Base-by-base conservation (phyloP, 1,140 invertebrate genomes). In the Daktulosphaira vitifoliae region DNA sequence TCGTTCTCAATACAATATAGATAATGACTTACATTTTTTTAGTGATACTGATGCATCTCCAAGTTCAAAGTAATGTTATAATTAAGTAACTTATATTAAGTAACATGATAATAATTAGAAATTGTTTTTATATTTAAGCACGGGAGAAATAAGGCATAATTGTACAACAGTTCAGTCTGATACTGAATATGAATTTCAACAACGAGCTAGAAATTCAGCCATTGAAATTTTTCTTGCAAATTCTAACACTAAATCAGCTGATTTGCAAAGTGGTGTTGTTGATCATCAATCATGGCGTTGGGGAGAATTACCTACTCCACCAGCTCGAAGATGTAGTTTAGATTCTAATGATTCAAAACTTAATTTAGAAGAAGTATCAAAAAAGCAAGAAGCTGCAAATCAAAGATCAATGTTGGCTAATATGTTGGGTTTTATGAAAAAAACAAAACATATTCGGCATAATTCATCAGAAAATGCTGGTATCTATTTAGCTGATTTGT, bases 401-500 rank as follows among this genome's bases (percentile, higher is more conserved):
- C 82, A 87, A 69, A 80, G 83, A 20, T 90, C 87, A 15, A 89
- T 92, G 81, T 78, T 93, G 49, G 87, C 88, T 71, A 88, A 88
- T 68, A 88, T 96, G 86, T 89, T 96, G 74, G 87, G 87, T 53
- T 96, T 96, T 73, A 96, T 96, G 86, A 86, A 88, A 74, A 84
- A 84, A 70, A 85, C 82, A 5, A 84, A 82, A 73, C 82, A 83
- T 68, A 80, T 86, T 65, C 79, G 85, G 68, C 79, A 80, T 62
- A 76, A 81, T 1, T 89, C 90, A 66, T 62, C 54, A 3, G 66
- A 66, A 4, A 56, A 56, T 51, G 53, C 44, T 15, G 93, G 92
- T 50, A 88, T 98, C 70, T 98, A 97, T 76, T 80, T 96, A 9
- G 90, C 95, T 50, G 93, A 98, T 72, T 77, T 98, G 29, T 90